Evolutionary conservation across 2,113 vertebrate species (phyloP).

Genomic region (Carollia perspicillata): DNA sequence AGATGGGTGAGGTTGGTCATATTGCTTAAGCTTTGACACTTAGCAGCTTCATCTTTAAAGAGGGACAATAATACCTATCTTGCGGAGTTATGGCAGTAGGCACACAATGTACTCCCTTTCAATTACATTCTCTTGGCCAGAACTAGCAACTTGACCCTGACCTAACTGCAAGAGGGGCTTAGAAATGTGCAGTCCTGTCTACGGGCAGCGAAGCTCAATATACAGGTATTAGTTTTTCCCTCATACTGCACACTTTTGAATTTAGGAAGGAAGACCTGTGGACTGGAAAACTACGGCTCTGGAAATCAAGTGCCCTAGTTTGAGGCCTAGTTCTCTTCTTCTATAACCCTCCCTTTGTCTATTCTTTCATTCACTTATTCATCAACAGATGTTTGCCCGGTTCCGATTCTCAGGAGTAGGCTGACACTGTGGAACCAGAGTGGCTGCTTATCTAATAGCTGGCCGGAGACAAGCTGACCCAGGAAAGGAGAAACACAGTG

Average conservation of each 20-base stretch:
- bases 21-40: neutral
- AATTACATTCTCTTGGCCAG: neutral
- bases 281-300: neutral
- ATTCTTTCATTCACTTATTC: neutral
- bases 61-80: neutral
- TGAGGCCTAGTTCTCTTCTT: neutral
- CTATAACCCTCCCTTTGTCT: neutral
- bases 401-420: neutral
- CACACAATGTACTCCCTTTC: neutral
- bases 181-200: neutral
- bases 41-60: neutral
- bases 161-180: neutral
- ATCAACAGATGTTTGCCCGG: neutral
- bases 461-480: neutral
- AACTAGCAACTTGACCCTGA: neutral
- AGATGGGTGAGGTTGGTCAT: neutral
- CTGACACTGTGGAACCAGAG: neutral
- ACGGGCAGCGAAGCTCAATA: neutral
- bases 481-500: no score
- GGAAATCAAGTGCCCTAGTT: neutral
- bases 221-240: neutral
- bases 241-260: neutral
- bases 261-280: neutral
- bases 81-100: neutral
- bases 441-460: neutral